A percentile compares a stretch with the other conserved stretches of the same genome.
These are phyloP conservation scores for Dasyurus viverrinus DNA, from an alignment of 2,113 vertebrate species.

Conservation along the genomic window DNA sequence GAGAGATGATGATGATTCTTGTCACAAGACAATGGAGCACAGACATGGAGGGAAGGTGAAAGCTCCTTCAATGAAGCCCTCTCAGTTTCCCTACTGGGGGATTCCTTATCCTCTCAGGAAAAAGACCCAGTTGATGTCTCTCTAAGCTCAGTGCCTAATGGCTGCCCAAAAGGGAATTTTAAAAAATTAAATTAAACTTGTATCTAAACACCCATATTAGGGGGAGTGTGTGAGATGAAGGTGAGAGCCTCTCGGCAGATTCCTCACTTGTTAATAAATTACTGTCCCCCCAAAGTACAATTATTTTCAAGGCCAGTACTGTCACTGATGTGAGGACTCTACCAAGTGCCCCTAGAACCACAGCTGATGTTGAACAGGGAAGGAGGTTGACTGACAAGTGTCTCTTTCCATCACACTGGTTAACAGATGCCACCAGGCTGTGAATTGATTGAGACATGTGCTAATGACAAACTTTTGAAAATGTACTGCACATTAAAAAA, in stretches of 20 bases:
- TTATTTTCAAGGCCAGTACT: neutral
- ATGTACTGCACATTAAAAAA: conserved; percentile 51
- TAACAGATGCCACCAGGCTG: conserved; percentile 73
- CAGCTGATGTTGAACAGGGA: conserved; percentile 20
- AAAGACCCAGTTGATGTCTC: neutral
- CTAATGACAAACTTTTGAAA: conserved; percentile 75
- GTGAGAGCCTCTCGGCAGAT: conserved; percentile 7
- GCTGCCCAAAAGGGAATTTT: neutral
- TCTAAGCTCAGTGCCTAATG: neutral
- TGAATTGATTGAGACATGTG: conserved; percentile 72
- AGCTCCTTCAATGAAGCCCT: neutral
- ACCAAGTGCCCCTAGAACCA: conserved; percentile 30
- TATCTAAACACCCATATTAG: neutral
- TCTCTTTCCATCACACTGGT: conserved; percentile 54
- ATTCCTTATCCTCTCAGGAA: neutral
- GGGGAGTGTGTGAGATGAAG: neutral
- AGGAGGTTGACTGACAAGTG: conserved; percentile 52
- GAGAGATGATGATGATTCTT: neutral
- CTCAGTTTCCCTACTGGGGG: neutral
- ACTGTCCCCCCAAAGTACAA: neutral
- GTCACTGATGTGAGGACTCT: conserved; percentile 42
- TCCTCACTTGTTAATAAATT: accelerated
- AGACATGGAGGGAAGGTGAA: neutral
- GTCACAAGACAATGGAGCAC: neutral
- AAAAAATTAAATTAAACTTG: neutral